A percentile compares a stretch with the other conserved stretches of the same genome.
Conservation (phyloP, 37 sponge, comb jelly and placozoan genomes). For the Halichondria panicea region DNA sequence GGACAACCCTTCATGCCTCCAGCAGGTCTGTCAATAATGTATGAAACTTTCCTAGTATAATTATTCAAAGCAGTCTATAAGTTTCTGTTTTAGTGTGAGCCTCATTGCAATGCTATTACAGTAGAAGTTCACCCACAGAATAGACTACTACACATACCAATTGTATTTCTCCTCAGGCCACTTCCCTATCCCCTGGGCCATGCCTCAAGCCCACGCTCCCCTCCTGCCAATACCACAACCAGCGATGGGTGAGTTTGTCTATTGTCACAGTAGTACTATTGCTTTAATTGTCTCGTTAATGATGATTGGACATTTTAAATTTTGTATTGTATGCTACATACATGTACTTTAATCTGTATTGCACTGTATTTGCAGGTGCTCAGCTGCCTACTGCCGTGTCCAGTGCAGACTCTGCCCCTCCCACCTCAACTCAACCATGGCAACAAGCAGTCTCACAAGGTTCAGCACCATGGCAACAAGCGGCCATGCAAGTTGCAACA, state of each 20-base stretch:
- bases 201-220: constrained; percentile 4
- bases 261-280: no score
- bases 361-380: not conserved
- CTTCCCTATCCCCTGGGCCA: not conserved
- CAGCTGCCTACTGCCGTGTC: not conserved
- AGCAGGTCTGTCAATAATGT: no score
- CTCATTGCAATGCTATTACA: no score
- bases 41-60: no score
- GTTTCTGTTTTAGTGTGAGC: no score
- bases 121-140: no score
- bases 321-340: not conserved
- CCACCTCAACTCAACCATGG: not conserved
- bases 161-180: not conserved
- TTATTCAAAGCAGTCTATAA: no score
- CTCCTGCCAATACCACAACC: constrained; percentile 4
- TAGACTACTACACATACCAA: no score
- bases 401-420: not conserved
- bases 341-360: not conserved
- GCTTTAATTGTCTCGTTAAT: no score
- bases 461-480: not conserved
- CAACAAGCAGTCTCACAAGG: constrained; percentile 5
- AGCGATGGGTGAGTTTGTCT: no score
- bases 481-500: not conserved
- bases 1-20: no score
- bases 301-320: not conserved